phyloP scores from a whole-genome alignment of 2,888 invertebrate species.

The Calephelis perditalis region DNA sequence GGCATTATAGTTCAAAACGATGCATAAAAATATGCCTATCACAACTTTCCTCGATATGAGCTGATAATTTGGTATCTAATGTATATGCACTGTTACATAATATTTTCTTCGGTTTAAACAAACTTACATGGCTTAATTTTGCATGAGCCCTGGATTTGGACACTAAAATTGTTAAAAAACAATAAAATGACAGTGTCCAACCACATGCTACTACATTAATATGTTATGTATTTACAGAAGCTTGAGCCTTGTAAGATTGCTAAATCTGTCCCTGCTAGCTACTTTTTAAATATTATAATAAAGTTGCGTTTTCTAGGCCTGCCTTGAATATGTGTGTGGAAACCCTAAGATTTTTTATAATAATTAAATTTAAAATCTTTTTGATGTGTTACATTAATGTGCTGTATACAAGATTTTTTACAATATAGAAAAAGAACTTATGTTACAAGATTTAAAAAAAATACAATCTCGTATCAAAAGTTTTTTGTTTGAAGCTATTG shows the following conservation, averaged over 20 bases:
- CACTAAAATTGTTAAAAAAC: neutral
- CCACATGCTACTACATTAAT: no score
- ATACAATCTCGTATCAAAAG: no score
- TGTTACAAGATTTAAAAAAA: neutral
- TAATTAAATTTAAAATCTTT: neutral
- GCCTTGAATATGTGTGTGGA: neutral
- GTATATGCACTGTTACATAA: no score
- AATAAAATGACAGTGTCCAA: neutral
- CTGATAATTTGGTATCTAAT: no score
- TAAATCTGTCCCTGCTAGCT: neutral
- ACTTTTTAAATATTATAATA: neutral
- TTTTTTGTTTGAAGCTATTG: no score
- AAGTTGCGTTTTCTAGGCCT: neutral
- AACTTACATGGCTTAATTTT: neutral
- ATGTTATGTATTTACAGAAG: neutral
- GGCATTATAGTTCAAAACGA: no score
- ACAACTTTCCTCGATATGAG: no score
- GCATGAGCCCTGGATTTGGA: no score
- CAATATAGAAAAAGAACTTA: neutral
- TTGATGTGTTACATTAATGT: neutral
- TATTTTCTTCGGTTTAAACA: neutral
- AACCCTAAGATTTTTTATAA: neutral
- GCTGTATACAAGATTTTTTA: neutral
- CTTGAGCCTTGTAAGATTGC: neutral
- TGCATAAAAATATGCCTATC: no score